Base-by-base conservation (phyloP, 2,888 invertebrate genomes). In the Clitarchus hookeri region DNA sequence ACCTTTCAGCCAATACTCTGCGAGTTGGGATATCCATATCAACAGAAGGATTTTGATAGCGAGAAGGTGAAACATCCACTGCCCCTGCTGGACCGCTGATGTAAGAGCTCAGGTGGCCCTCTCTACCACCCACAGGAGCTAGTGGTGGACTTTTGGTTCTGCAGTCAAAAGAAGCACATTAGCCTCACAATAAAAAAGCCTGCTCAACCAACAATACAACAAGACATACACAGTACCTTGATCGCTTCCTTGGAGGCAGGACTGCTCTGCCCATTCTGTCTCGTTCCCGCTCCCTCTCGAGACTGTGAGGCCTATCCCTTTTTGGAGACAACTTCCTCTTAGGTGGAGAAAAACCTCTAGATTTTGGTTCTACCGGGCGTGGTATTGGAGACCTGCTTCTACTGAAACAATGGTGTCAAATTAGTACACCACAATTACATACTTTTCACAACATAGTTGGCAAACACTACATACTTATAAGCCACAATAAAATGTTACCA, bases 281-380 rank as follows among this genome's bases (percentile, higher is more conserved):
- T 25, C 82, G 19, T 12, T 27, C 44, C 16, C 82, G 27, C 16
- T 82, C 82, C 16, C 82, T 0, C 27, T 82, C 82, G 0, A 36
- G 82, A 23, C 82, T 82, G 82, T 12, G 82, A 19, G 82, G 82
- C 82, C 36, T 12, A 12, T 82, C 82, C 44, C 82, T 82, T 23
- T 82, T 82, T 26, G 82, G 82, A 6, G 82, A 82, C 36, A 82
- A 9, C 82, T 82, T 82, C 44, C 82, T 82, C 27, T 82, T 82
- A 8, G 82, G 27, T 8, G 82, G 82, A 25, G 82, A 82, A 23
- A 82, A 82, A 2, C 36, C 82, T 44, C 82, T 27, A 16, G 11
- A n/a, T 25, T 82, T 82, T 9, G 36, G 36, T 23, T 82, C 82
- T 27, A 44, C 36, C 8, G 82, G 36, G 16, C 82, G 82, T 44